These are phyloP conservation scores for Digitonthophagus gazella DNA, from an alignment of 2,888 invertebrate species.

Conservation along the genomic window DNA sequence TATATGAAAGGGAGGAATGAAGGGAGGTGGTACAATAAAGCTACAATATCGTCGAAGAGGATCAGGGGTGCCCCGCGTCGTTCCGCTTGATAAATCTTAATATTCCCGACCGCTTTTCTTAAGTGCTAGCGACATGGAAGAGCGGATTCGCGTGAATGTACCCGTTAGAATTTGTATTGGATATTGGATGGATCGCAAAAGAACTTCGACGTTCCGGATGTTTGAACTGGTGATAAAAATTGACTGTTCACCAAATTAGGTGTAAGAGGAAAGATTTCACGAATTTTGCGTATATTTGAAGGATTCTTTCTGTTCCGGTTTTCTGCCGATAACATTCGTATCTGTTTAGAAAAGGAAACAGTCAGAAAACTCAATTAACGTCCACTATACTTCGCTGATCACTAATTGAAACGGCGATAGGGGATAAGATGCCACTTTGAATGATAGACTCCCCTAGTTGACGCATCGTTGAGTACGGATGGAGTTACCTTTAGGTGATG, in stretches of 20 bases:
- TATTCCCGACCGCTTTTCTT: background rate
- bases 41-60: background rate
- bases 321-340: background rate
- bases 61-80: background rate
- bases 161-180: background rate
- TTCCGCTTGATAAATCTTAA: background rate
- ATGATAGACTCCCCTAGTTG: background rate
- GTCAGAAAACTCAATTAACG: background rate
- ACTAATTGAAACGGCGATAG: background rate
- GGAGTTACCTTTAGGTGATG: background rate
- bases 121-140: background rate
- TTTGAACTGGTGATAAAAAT: background rate
- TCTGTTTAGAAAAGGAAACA: background rate
- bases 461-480: background rate
- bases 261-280: background rate
- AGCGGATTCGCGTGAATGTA: background rate
- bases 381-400: background rate
- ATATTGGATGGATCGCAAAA: background rate
- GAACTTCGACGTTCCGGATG: too few species aligned
- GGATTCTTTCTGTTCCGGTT: background rate
- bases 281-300: background rate
- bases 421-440: background rate
- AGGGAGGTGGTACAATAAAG: background rate
- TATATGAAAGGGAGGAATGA: too few species aligned
- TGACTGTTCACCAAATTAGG: background rate